Base-by-base conservation (phyloP, 1,140 invertebrate species). In the Achatina immaculata region DNA sequence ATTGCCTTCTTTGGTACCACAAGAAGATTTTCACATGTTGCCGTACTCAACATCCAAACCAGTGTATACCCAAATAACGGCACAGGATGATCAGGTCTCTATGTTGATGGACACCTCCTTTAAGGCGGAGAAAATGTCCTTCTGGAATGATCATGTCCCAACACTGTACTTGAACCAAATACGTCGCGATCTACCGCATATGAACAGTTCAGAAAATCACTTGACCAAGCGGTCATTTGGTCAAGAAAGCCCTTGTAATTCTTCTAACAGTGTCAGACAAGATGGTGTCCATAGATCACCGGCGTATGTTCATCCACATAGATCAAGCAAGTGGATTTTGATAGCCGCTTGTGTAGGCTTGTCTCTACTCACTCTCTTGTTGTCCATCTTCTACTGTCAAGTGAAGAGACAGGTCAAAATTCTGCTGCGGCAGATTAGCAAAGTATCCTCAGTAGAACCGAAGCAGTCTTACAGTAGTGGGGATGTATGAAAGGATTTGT, bases 71-170 rank as follows among this genome's bases (percentile, higher is more conserved):
- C 83, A 83, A 36, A 83, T 89, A 28, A 82, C 73, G n/a, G 68
- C 84, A 19, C 62, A 73, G 38, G 62, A 81, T 31, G 38, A 55
- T 73, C 11, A 34, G 68, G 72, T 82, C 84, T 55, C 74, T 58
- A 79, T 85, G 73, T 28, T 79, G 55, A 62, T 85, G 31, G 65
- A 79, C 31, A 81, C 62, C 24, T 80, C 84, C 78, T 82, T 85
- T 75, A 85, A 86, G 80, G 48, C 84, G 21, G 76, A 83, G 21
- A 89, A 89, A 81, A 79, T 89, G 80, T 40, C 78, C 28, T 89
- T 89, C 77, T 89, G 88, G 88, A 89, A 89, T 77, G 69, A 85
- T 1, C 81, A 80, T 74, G 84, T 89, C 48, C 84, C 87, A 31
- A 40, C 82, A 36, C 69, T 87, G 79, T 84, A 82, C 73, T 34